These are phyloP conservation scores for Argyresthia goedartella DNA, from an alignment of 2,888 invertebrate species.

Conservation along the genomic window DNA sequence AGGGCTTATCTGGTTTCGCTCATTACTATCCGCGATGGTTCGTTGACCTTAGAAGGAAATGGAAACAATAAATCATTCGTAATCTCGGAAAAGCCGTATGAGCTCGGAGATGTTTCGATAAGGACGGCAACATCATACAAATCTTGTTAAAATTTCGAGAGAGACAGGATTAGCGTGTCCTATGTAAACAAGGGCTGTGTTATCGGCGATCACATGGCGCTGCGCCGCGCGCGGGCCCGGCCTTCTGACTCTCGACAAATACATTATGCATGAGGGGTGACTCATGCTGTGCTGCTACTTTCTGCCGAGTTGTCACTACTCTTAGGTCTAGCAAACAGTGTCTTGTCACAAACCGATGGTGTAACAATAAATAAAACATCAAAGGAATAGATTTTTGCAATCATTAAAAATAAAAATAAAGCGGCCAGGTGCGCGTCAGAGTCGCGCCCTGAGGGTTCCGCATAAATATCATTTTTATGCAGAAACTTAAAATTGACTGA, in stretches of 20 bases:
- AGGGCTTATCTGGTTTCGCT: no score
- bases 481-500: no score
- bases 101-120: constrained; percentile 16
- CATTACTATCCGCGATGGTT: constrained; percentile 7
- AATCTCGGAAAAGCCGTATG: constrained; percentile 23
- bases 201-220: constrained; percentile 52
- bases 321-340: no score
- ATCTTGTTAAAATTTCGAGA: constrained; percentile 50
- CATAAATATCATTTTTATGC: no score
- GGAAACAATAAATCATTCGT: constrained; percentile 29
- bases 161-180: constrained; percentile 47
- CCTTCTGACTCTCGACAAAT: constrained; percentile 19
- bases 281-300: neutral
- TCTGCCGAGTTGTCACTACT: neutral
- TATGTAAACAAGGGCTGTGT: constrained; percentile 52
- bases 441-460: no score
- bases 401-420: no score
- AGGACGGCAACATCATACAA: constrained; percentile 39
- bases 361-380: constrained; percentile 1
- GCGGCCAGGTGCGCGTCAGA: no score
- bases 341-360: neutral
- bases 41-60: constrained; percentile 13
- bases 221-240: constrained; percentile 18
- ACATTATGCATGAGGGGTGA: constrained; percentile 47
- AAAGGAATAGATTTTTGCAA: neutral